These are phyloP conservation scores for Xerus rutilus DNA, from an alignment of 2,797 vertebrate species.

Conservation along the genomic window DNA sequence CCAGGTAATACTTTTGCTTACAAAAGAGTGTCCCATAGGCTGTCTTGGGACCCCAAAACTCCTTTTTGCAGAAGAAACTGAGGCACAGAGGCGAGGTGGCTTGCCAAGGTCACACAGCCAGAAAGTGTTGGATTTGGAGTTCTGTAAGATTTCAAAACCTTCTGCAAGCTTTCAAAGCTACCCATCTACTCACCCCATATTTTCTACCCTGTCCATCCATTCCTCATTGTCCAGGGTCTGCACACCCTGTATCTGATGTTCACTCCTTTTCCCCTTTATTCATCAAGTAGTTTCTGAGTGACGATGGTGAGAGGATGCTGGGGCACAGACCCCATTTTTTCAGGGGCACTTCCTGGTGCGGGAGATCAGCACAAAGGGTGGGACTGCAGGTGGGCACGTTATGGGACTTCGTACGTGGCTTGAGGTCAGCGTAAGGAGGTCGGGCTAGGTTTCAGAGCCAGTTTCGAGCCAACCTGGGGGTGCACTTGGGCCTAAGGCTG, in stretches of 20 bases:
- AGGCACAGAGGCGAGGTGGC: not conserved
- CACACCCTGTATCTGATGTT: not conserved
- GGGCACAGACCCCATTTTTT: not conserved
- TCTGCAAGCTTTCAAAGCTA: not conserved
- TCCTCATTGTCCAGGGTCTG: not conserved
- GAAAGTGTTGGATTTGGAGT: not conserved
- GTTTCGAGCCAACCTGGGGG: constrained; percentile 5
- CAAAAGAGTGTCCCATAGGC: not conserved
- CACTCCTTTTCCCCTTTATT: not conserved
- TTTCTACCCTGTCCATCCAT: not conserved
- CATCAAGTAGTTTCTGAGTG: not conserved
- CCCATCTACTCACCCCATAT: not conserved
- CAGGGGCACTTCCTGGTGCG: not conserved
- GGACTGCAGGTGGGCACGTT: not conserved
- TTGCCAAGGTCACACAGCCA: not conserved
- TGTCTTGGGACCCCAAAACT: not conserved
- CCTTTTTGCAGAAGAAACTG: not conserved
- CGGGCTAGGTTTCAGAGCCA: not conserved
- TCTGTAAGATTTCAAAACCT: not conserved
- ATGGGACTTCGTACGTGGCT: not conserved
- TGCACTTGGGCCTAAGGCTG: constrained; percentile 59
- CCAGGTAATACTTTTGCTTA: not conserved
- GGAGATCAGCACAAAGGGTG: not conserved
- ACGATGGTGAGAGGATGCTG: not conserved
- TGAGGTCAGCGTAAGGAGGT: not conserved